Percentiles rank a stretch among this genome's conserved stretches.
These are phyloP conservation scores for Brenthis daphne DNA, from an alignment of 2,888 invertebrate species.

Conservation along the genomic window DNA sequence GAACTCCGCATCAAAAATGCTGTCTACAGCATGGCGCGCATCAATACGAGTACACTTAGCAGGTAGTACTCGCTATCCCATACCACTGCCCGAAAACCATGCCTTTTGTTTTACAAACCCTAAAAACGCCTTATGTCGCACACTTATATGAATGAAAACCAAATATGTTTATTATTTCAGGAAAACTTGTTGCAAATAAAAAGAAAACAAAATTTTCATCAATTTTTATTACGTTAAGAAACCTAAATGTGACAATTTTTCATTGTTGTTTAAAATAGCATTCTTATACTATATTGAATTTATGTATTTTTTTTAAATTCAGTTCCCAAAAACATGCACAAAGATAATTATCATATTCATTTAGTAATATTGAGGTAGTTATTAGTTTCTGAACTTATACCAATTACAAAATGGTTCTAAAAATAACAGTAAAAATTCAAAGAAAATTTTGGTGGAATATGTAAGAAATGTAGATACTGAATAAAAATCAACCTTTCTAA, in stretches of 20 bases:
- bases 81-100: slow-evolving; percentile 61
- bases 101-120: slow-evolving; percentile 59
- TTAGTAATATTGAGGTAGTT: slow-evolving; percentile 83
- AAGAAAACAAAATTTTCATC: slow-evolving; percentile 53
- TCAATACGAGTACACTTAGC: slow-evolving; percentile 52
- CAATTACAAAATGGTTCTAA: slow-evolving; percentile 78
- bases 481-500: slow-evolving; percentile 56
- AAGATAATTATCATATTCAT: slow-evolving; percentile 81
- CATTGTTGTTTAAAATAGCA: slow-evolving; percentile 78
- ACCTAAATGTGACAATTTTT: slow-evolving; percentile 80
- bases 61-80: slow-evolving; percentile 52
- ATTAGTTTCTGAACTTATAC: slow-evolving; percentile 82
- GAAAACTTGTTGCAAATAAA: slow-evolving; percentile 32
- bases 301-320: slow-evolving; percentile 65
- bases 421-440: slow-evolving; percentile 72
- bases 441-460: slow-evolving; percentile 60
- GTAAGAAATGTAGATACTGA: slow-evolving; percentile 52
- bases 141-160: slow-evolving; percentile 40
- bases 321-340: slow-evolving; percentile 80
- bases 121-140: slow-evolving; percentile 53
- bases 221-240: slow-evolving; percentile 80
- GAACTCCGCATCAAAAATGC: not conserved
- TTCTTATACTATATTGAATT: slow-evolving; percentile 77
- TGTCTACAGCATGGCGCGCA: slow-evolving; percentile 12
- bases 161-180: not conserved